Evolutionary conservation across 2,888 invertebrate genomes (phyloP).

Genomic region (Drosophila paranaensis): DNA sequence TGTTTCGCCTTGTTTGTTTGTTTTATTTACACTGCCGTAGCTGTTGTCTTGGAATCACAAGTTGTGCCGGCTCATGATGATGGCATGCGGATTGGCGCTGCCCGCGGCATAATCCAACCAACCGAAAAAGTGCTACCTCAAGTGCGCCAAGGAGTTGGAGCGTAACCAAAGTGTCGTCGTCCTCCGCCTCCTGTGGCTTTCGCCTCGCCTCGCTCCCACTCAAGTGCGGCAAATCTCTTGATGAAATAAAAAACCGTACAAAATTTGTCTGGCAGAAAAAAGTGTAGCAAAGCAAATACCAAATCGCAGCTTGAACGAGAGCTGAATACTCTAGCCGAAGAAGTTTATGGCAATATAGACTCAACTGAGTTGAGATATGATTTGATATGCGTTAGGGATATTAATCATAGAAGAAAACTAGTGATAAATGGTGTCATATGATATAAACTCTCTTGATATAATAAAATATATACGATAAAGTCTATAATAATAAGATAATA

Average conservation of each 20-base stretch:
- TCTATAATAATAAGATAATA: no score
- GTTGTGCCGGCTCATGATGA: constrained; percentile 64
- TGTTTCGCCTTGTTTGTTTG: constrained; percentile 26
- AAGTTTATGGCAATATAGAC: no score
- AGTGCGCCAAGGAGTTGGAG: constrained; percentile 67
- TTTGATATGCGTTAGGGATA: no score
- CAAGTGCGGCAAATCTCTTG: constrained; percentile 77
- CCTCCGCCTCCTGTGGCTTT: constrained; percentile 38
- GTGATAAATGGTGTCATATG: no score
- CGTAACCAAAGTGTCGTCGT: constrained; percentile 73
- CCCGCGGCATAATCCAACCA: constrained; percentile 74
- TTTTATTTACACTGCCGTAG: constrained; percentile 30
- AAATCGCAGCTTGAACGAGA: neutral
- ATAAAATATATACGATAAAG: no score
- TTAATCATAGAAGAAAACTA: no score
- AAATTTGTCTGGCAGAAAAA: constrained; percentile 57
- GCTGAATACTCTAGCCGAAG: constrained; percentile 23
- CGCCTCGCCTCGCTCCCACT: constrained; percentile 28
- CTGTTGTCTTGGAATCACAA: constrained; percentile 42
- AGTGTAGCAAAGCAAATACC: neutral
- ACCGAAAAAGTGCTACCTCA: constrained; percentile 60
- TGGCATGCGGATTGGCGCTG: constrained; percentile 59
- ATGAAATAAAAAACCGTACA: constrained; percentile 73
- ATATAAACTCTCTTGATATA: no score
- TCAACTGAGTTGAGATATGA: no score